Base-by-base conservation (phyloP, 1,140 invertebrate genomes). In the Tetramorium parvispinum region DNA sequence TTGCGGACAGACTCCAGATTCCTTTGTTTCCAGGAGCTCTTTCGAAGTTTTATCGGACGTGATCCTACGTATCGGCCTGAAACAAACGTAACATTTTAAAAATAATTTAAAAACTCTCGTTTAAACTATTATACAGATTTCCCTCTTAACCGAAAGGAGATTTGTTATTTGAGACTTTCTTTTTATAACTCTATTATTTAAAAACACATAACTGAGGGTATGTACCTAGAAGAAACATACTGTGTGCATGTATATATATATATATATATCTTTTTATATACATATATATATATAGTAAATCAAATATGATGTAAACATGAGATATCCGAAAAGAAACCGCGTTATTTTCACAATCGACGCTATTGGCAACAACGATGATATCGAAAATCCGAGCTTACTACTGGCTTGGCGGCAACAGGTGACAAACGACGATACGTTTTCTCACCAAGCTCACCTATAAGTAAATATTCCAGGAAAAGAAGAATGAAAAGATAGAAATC, bases 31-130 rank as follows among this genome's bases (percentile, higher is more conserved):
- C 99, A 99, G 0, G 97, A 97, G 93, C 98, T 99, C 95, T 99
- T 99, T 3, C 99, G 95, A 46, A 99, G 95, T 94, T 99, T 99
- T 78, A 99, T 99, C 1, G 99, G 99, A 37, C 99, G 96, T 92
- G 99, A 99, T 21, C 99, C 99, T 2, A 99, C 99, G 94, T 99
- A 99, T 55, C 98, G 96, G 77, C 98, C 98, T 98, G 94, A 49
- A 96, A 96, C 79, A 88, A 92, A 93, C 86, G 49, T 51, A 46
- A 46, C 27, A 27, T 2, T 27, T 46, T 46, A 51, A 51, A 53
- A 53, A 18, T 10, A 53, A n/a, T 7, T 46, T 53, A 6, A 53
- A 53, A 51, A 11, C 13, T 16, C 2, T 53, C 51, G 0, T 18
- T 51, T 16, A n/a, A 32, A 27, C 27, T 27, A 27, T 27, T 32